A percentile compares a stretch with the other conserved stretches of the same genome.
These are phyloP conservation scores for Dugesia japonica DNA, from an alignment of 2,888 invertebrate genomes.

Conservation along the genomic window DNA sequence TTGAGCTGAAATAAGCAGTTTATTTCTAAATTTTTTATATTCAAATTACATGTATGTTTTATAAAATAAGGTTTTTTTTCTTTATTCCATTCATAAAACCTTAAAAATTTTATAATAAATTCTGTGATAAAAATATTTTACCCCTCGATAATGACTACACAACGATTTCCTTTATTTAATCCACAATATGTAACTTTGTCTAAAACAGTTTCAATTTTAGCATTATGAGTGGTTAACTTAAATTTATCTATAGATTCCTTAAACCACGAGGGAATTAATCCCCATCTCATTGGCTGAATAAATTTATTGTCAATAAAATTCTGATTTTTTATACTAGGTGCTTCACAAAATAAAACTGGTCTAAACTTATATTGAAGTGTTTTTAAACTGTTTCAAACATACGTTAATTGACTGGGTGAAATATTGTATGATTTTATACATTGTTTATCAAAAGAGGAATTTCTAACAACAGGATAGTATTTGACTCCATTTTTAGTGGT, in stretches of 20 bases:
- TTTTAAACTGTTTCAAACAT: background rate
- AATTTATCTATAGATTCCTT: background rate
- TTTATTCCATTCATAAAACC: background rate
- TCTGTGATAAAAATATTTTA: too few relatives aligned
- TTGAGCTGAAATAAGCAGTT: too few relatives aligned
- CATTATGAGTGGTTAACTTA: background rate
- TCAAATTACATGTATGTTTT: background rate
- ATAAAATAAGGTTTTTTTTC: background rate
- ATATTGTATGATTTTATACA: background rate
- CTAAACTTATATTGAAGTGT: background rate
- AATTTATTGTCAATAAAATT: background rate
- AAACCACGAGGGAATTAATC: background rate
- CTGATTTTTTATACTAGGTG: background rate
- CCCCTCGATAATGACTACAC: background rate
- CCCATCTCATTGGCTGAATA: background rate
- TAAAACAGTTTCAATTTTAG: background rate
- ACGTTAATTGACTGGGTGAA: background rate
- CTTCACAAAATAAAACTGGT: background rate
- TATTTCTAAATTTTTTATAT: too few relatives aligned
- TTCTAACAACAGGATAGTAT: background rate
- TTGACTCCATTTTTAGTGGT: background rate
- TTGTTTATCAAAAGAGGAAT: background rate
- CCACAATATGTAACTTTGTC: background rate
- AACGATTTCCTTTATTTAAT: background rate
- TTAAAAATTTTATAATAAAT: background rate